phyloP scores from a whole-genome alignment of 53 echinoderm and acorn worm species.

The Stichopus horrens region DNA sequence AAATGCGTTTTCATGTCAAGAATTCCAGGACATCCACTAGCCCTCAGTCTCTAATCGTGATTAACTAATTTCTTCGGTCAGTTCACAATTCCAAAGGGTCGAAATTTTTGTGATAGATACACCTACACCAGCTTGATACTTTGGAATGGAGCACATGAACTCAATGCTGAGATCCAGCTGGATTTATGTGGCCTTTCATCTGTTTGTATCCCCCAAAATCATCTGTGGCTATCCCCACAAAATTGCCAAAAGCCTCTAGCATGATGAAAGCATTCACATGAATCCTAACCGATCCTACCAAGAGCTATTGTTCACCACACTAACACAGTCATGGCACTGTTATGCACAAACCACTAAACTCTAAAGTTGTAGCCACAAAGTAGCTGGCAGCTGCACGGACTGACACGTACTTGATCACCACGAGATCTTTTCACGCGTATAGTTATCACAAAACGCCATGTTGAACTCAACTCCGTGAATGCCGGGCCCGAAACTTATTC shows the following conservation, averaged over 20 bases:
- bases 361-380: conserved; percentile 33
- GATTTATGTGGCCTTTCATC: no score
- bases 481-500: conserved; percentile 2
- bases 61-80: no score
- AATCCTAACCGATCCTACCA: not conserved
- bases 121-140: no score
- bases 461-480: conserved; percentile 17
- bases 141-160: no score
- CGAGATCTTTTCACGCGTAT: conserved; percentile 19
- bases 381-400: not conserved
- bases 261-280: not conserved
- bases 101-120: no score
- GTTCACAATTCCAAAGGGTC: no score
- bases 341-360: conserved; percentile 3
- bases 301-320: not conserved
- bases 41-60: no score
- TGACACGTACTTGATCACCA: conserved; percentile 36
- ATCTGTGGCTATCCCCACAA: not conserved
- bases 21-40: no score
- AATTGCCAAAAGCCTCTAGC: not conserved
- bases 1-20: no score
- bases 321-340: not conserved
- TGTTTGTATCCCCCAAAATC: no score
- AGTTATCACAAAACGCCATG: conserved; percentile 31
- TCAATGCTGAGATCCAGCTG: no score